Conservation (phyloP, 2,888 invertebrate species). For the Spodoptera picta region DNA sequence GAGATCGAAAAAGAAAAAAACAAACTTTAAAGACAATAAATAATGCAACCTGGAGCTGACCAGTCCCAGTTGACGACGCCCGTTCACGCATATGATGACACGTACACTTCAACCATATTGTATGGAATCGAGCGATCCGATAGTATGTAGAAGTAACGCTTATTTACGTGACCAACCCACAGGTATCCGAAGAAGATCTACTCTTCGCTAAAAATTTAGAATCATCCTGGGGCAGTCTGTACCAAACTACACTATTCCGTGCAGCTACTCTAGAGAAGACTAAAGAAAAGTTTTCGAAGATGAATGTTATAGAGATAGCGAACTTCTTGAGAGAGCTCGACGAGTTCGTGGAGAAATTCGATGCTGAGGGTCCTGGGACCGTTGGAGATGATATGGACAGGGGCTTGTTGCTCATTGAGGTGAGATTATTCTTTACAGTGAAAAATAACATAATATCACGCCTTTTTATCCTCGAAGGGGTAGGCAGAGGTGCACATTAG, state of each 20-base stretch:
- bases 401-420: constrained; percentile 92
- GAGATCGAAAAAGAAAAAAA: too few species aligned
- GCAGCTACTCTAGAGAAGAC: constrained; percentile 92
- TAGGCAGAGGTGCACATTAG: too few species aligned
- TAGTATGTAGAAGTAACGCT: too few species aligned
- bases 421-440: constrained; percentile 55
- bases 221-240: constrained; percentile 91
- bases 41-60: too few species aligned
- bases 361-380: constrained; percentile 93
- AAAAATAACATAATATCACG: neutral
- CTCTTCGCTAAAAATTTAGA: constrained; percentile 89
- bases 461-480: too few species aligned
- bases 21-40: too few species aligned
- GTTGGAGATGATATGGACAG: constrained; percentile 93
- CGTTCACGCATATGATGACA: too few species aligned
- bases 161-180: neutral
- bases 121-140: too few species aligned
- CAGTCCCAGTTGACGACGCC: too few species aligned
- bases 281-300: constrained; percentile 95
- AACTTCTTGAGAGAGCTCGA: constrained; percentile 90
- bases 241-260: constrained; percentile 91
- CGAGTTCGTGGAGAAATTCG: constrained; percentile 92
- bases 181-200: constrained; percentile 88
- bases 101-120: too few species aligned
- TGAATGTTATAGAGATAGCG: constrained; percentile 93